Percentiles rank a stretch among this genome's conserved stretches.
phyloP scores from a whole-genome alignment of 2,113 vertebrate genomes.

The Tricholaema leucomelas region DNA sequence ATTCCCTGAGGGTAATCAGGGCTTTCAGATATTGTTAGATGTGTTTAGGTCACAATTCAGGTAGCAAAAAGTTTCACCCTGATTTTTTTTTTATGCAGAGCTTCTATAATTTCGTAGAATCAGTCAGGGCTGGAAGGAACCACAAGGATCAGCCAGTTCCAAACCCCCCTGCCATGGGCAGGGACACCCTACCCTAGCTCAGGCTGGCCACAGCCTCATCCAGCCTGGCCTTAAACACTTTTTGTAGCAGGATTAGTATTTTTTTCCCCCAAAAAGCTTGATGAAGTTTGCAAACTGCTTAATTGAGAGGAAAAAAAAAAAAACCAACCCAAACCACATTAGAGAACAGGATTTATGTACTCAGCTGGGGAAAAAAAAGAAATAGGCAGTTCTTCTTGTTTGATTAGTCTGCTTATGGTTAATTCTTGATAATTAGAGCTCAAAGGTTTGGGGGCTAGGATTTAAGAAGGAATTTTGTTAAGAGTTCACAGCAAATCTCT shows the following conservation, averaged over 20 bases:
- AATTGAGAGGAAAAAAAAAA: not conserved
- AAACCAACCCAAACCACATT: not conserved
- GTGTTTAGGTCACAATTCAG: not conserved
- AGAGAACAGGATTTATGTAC: not conserved
- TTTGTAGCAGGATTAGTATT: not conserved
- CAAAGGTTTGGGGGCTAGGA: not conserved
- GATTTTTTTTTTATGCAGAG: not conserved
- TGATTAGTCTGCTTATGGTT: not conserved
- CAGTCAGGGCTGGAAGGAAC: too few relatives aligned
- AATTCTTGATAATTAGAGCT: not conserved
- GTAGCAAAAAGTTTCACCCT: not conserved
- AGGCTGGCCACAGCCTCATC: too few relatives aligned
- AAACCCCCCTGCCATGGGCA: too few relatives aligned
- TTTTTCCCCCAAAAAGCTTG: not conserved
- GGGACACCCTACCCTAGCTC: too few relatives aligned
- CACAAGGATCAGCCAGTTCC: too few relatives aligned
- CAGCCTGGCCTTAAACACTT: too few relatives aligned
- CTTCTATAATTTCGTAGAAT: not conserved
- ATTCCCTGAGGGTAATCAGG: not conserved
- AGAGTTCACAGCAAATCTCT: not conserved
- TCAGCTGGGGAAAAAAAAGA: constrained; percentile 4
- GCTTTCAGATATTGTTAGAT: not conserved
- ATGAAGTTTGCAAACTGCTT: not conserved
- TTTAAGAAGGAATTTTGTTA: constrained; percentile 7
- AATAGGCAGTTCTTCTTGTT: constrained; percentile 21